These are phyloP conservation scores for Sebastiscus albofasciatus DNA, from an alignment of 2,797 vertebrate species.

Conservation along the genomic window DNA sequence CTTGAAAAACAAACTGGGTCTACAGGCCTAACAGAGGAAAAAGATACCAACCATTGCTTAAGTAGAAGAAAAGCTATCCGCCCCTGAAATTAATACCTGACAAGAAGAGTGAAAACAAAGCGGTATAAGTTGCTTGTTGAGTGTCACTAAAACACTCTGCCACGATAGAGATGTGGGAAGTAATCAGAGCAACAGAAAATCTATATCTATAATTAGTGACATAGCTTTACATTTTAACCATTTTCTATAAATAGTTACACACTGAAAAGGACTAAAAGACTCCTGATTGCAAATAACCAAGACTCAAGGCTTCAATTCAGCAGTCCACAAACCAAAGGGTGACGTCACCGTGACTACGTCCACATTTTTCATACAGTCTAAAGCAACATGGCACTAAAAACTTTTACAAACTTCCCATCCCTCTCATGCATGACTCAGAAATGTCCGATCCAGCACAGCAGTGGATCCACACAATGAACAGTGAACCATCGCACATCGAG, in stretches of 20 bases:
- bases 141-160: slow-evolving; percentile 15
- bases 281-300: background rate
- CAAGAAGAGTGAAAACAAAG: slow-evolving; percentile 25
- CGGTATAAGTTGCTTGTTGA: slow-evolving; percentile 6
- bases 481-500: slow-evolving; percentile 38
- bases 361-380: background rate
- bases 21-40: slow-evolving; percentile 40
- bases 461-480: slow-evolving; percentile 23
- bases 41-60: slow-evolving; percentile 24
- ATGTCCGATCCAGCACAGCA: background rate
- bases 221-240: background rate
- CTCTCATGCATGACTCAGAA: slow-evolving; percentile 11
- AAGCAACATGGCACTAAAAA: background rate
- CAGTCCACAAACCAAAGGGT: background rate
- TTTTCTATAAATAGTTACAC: background rate
- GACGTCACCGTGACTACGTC: background rate
- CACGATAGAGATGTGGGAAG: background rate
- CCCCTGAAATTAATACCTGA: slow-evolving; percentile 60
- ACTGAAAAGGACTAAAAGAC: background rate
- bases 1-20: slow-evolving; percentile 63
- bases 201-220: background rate
- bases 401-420: background rate
- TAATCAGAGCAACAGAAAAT: background rate
- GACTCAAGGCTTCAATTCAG: background rate
- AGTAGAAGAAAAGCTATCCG: slow-evolving; percentile 53